Conservation (phyloP, 1,140 invertebrate species). For the Augochlora pura region DNA sequence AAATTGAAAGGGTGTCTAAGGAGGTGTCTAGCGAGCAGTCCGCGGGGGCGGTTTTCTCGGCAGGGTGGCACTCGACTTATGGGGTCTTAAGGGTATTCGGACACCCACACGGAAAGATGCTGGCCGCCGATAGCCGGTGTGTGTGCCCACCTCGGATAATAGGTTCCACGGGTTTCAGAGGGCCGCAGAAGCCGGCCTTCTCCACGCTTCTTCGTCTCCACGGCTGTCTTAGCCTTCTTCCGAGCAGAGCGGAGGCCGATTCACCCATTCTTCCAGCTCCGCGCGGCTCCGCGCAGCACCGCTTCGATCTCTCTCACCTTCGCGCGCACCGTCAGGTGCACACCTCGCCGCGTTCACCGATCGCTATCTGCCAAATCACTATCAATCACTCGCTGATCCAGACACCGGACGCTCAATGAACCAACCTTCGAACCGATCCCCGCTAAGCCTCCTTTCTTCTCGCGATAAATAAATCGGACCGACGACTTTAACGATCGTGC, state of each 20-base stretch:
- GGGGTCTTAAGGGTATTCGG: slow-evolving; percentile 64
- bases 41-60: slow-evolving; percentile 65
- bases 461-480: slow-evolving; percentile 66
- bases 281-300: too few relatives aligned
- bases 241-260: background rate
- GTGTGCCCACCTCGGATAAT: slow-evolving; percentile 70
- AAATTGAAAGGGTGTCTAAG: slow-evolving; percentile 79
- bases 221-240: slow-evolving; percentile 28
- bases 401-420: slow-evolving; percentile 61
- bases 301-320: slow-evolving; percentile 7
- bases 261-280: background rate
- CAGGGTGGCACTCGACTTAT: slow-evolving; percentile 67
- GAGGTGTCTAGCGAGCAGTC: slow-evolving; percentile 71
- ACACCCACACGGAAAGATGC: slow-evolving; percentile 72
- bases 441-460: slow-evolving; percentile 50
- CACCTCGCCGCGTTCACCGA: slow-evolving; percentile 56
- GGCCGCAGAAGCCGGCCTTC: slow-evolving; percentile 49
- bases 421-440: slow-evolving; percentile 57
- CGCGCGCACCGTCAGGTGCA: slow-evolving; percentile 53
- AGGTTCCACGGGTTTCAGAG: slow-evolving; percentile 63
- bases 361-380: slow-evolving; percentile 73
- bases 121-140: slow-evolving; percentile 64
- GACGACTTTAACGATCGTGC: slow-evolving; percentile 56
- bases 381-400: slow-evolving; percentile 68
- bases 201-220: slow-evolving; percentile 10